Evolutionary conservation across 2,113 vertebrate genomes (phyloP).

Genomic region (Tragelaphus buxtoni): DNA sequence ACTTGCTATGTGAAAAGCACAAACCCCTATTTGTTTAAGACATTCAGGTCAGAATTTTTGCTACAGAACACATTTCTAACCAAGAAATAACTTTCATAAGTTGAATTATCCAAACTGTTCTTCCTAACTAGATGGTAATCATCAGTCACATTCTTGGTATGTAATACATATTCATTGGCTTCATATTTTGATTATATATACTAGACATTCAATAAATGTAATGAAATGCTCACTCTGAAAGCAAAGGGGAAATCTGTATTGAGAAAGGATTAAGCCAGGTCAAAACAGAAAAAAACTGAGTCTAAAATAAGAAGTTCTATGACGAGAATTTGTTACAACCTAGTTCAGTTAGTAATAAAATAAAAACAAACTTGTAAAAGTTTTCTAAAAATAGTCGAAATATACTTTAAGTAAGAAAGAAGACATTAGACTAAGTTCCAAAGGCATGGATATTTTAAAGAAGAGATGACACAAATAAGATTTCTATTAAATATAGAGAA

Average conservation of each 20-base stretch:
- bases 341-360: not conserved
- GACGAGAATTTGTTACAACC: slow-evolving; percentile 12
- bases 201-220: not conserved
- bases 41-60: slow-evolving; percentile 1
- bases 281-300: not conserved
- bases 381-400: not conserved
- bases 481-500: slow-evolving; percentile 36
- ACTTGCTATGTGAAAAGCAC: not conserved
- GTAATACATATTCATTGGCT: slow-evolving; percentile 35
- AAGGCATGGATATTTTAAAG: slow-evolving; percentile 9
- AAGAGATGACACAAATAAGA: not conserved
- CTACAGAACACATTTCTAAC: not conserved
- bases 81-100: not conserved
- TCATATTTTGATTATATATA: not conserved
- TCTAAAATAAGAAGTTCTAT: not conserved
- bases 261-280: slow-evolving; percentile 11
- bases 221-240: slow-evolving; percentile 5
- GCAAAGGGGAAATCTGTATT: not conserved
- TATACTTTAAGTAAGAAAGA: slow-evolving; percentile 24
- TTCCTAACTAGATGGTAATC: not conserved
- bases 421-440: not conserved
- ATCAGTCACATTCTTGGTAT: slow-evolving; percentile 7
- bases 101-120: not conserved
- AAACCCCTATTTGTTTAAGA: not conserved
- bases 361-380: slow-evolving; percentile 13